These are phyloP conservation scores for Drosophila formosana DNA, from an alignment of 2,888 invertebrate species.

Conservation along the genomic window DNA sequence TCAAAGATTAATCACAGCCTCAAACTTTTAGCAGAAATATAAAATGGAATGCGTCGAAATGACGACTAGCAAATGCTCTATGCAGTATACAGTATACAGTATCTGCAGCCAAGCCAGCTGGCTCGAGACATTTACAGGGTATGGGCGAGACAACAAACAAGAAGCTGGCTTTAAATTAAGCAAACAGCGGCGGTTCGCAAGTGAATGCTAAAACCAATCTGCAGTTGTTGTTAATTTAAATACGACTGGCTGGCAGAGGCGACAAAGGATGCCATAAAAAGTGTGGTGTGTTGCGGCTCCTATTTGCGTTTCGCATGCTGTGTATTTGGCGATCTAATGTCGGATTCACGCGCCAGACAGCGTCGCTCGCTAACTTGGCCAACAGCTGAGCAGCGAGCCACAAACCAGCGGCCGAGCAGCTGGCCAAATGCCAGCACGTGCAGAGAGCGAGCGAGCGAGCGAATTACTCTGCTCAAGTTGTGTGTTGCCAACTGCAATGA, in stretches of 20 bases:
- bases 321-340: slow-evolving; percentile 44
- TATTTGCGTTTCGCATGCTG: slow-evolving; percentile 6
- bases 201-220: slow-evolving; percentile 47
- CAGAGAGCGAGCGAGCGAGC: slow-evolving; percentile 7
- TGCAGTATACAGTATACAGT: not conserved
- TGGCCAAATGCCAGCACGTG: slow-evolving; percentile 48
- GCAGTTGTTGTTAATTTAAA: slow-evolving; percentile 31
- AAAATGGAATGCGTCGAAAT: not conserved
- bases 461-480: slow-evolving; percentile 3
- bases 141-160: not conserved
- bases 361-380: slow-evolving; percentile 20
- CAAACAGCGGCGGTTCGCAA: slow-evolving; percentile 48
- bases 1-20: slow-evolving; percentile 6
- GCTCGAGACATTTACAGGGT: slow-evolving; percentile 4
- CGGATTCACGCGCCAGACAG: slow-evolving; percentile 50
- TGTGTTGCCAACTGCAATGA: slow-evolving; percentile 50
- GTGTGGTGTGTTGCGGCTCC: slow-evolving; percentile 1
- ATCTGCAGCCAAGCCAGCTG: not conserved
- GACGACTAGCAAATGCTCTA: not conserved
- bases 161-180: slow-evolving; percentile 18
- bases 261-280: not conserved
- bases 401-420: slow-evolving; percentile 14
- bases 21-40: slow-evolving; percentile 20
- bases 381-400: slow-evolving; percentile 31
- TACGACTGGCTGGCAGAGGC: slow-evolving; percentile 11